Evolutionary conservation across 2,113 vertebrate species (phyloP).

Genomic region (Microcebus tavaratra): DNA sequence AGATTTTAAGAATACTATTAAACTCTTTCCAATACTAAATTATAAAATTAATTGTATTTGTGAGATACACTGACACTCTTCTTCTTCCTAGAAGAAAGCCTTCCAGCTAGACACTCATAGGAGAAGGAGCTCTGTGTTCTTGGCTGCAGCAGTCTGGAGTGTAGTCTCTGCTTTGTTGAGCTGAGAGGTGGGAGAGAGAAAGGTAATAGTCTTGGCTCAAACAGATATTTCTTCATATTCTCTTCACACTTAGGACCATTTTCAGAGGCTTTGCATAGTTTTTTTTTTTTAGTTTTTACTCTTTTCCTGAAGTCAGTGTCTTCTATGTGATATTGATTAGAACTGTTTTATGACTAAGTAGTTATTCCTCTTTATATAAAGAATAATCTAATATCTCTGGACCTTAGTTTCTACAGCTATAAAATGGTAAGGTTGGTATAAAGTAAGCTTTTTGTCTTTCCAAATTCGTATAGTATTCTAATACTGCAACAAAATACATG

Average conservation of each 20-base stretch:
- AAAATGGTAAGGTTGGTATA: background rate
- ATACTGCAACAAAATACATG: background rate
- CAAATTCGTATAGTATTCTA: background rate
- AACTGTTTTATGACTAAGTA: background rate
- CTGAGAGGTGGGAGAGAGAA: background rate
- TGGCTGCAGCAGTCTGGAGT: background rate
- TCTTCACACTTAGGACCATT: background rate
- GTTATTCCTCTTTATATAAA: background rate
- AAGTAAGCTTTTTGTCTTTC: background rate
- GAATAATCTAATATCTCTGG: background rate
- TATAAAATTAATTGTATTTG: background rate
- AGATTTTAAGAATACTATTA: background rate
- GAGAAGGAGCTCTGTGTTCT: background rate
- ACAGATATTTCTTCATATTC: background rate
- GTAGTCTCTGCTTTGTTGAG: background rate
- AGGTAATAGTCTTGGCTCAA: background rate
- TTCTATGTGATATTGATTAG: slow-evolving; percentile 3
- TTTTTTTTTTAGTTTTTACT: background rate
- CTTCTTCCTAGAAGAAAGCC: background rate
- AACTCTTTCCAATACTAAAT: background rate
- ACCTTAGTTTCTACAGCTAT: background rate
- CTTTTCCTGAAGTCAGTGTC: background rate
- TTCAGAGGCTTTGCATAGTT: background rate
- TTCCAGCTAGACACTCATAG: background rate
- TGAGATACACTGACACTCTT: background rate